Evolutionary conservation across 2,888 invertebrate genomes (phyloP), one percentile per base, ranked within the genome.

Genomic region (Acleris cristana): DNA sequence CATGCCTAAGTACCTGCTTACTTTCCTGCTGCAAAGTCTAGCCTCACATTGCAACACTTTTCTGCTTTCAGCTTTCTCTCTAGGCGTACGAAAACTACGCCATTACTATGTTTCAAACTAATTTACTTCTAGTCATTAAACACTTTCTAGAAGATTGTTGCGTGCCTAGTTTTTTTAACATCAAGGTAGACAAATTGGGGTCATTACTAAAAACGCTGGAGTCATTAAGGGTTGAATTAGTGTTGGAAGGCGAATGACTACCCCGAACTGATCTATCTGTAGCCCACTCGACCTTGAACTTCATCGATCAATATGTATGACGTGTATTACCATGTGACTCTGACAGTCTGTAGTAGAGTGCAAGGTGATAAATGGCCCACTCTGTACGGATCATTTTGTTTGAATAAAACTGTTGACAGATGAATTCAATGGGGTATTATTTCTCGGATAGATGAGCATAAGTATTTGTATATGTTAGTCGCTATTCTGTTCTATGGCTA

Each of bases 251-350:
- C 74, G 72, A 76, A 75, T 78, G 75, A 77, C 76, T 76, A 77
- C 76, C 71, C 18, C 59, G 49, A 40, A 59, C 64, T 68, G 55
- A 64, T 60, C 57, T 67, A 70, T 67, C 74, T 80, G 73, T 79
- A 80, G 80, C 78, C 83, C 80, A 34, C 81, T 84, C 87, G 84
- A 85, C 91, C 90, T 89, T 90, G 85, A 72, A 75, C 77, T 77
- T 81, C 79, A 84, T 82, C 79, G 84, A 85, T 91, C 89, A 83
- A 89, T 89, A 86, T 78, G 72, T 72, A 73, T 88, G 84, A 87
- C 85, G 79, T 84, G 77, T 77, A 73, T 77, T 71, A 69, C 71
- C 67, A 45, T 68, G 69, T 75, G 70, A 71, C 72, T 77, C 73
- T 79, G 74, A 77, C 78, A 80, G 71, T 66, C 73, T 70, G 72